phyloP scores from a whole-genome alignment of 2,888 invertebrate species.

The Rhabditophanes sp. region DNA sequence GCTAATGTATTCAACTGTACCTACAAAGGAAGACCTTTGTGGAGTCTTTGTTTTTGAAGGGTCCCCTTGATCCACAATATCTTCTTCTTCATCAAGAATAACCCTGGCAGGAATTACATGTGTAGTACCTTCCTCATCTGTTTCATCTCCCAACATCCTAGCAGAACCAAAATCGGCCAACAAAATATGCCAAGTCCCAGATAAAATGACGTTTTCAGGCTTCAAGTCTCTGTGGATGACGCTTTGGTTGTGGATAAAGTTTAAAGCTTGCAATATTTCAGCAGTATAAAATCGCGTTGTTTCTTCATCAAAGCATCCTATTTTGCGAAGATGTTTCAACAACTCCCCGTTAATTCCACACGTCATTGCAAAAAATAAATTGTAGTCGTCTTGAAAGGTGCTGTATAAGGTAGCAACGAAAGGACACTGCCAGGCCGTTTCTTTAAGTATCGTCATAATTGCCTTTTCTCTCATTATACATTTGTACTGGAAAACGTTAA shows the following conservation, averaged over 20 bases:
- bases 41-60: conserved; percentile 3
- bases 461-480: conserved; percentile 86
- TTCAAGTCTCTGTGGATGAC: conserved; percentile 60
- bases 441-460: conserved; percentile 59
- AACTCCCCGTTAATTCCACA: conserved; percentile 89
- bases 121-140: conserved; percentile 5
- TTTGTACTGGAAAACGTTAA: conserved; percentile 50
- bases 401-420: conserved; percentile 84
- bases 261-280: conserved; percentile 59
- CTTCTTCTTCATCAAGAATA: too few species aligned
- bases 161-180: conserved; percentile 94
- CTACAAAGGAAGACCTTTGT: conserved; percentile 66
- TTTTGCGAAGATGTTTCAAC: conserved; percentile 71
- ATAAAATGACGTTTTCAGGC: conserved; percentile 88
- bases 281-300: conserved; percentile 83
- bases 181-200: conserved; percentile 83
- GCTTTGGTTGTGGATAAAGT: conserved; percentile 23
- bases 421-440: conserved; percentile 53
- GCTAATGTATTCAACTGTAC: conserved; percentile 94
- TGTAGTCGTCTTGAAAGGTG: conserved; percentile 75
- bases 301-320: conserved; percentile 70
- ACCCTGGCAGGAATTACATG: background rate
- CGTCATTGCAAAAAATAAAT: conserved; percentile 75
- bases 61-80: background rate
- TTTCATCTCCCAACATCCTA: conserved; percentile 45